phyloP scores from a whole-genome alignment of 2,888 invertebrate genomes.

The Allolobophora icterica region DNA sequence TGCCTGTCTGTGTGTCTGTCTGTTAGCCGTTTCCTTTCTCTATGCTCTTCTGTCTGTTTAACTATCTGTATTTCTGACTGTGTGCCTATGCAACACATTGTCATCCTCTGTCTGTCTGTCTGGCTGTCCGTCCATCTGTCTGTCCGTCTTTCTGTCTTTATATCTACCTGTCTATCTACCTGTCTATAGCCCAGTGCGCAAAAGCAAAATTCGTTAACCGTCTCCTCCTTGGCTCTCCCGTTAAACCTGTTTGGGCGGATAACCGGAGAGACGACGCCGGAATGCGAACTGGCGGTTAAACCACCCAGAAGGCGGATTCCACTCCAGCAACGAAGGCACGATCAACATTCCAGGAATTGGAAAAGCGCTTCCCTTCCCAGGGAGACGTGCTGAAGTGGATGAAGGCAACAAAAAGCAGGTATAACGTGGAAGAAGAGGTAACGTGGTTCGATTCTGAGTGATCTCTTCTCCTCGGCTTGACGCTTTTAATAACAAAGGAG shows the following conservation, averaged over 20 bases:
- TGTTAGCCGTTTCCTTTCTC: no score
- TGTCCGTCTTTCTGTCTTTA: no score
- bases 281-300: background rate
- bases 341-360: background rate
- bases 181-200: background rate
- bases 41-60: no score
- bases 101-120: no score
- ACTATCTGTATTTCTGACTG: no score
- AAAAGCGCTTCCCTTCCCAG: background rate
- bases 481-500: no score
- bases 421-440: background rate
- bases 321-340: background rate
- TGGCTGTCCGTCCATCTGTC: no score
- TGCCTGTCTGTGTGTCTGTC: no score
- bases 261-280: background rate
- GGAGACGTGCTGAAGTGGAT: background rate
- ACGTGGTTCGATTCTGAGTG: no score
- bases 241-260: background rate
- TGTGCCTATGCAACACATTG: no score
- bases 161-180: no score
- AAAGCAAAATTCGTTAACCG: background rate
- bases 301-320: constrained; percentile 17
- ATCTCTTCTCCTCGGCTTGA: no score
- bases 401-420: background rate
- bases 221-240: background rate